Base-by-base conservation (phyloP, 2,797 vertebrate genomes). In the Karalla daura region DNA sequence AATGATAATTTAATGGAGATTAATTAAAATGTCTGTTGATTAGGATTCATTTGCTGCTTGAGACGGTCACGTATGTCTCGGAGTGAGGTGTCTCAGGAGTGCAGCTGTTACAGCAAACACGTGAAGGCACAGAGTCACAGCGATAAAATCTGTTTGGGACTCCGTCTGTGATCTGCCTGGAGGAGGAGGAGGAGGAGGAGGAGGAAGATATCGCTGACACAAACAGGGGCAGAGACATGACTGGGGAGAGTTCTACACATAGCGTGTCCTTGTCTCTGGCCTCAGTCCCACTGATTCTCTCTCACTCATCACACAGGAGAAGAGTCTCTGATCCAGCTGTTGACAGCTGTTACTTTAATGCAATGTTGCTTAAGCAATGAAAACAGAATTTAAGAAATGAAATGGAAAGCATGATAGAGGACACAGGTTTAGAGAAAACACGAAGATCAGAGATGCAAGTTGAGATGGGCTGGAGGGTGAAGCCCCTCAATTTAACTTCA, bases 231-330 rank as follows among this genome's bases (percentile, higher is more conserved):
- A 56, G 28, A 28, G 18, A 58, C 35, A 66, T n/a, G 40, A 55
- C 69, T 66, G 30, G 0, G 51, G 70, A 64, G 70, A 74, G 45
- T 67, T 81, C 53, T 82, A 64, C 50, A 55, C 71, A 77, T 78
- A 70, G 68, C 59, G 28, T 28, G 73, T 83, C 82, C 81, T 87
- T 81, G 80, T 65, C 51, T 70, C 74, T 67, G 74, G 67, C 65
- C 74, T 76, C 72, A 44, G 36, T 69, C 70, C 65, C 76, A 69
- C 71, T 70, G 65, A 75, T 80, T 83, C 63, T 14, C 56, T 64
- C 44, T 41, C 17, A 11, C 70, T 88, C 59, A 84, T 88, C n/a
- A n/a, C n/a, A n/a, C n/a, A n/a, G n/a, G n/a, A n/a, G n/a, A n/a
- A n/a, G n/a, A n/a, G n/a, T n/a, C n/a, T n/a, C n/a, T n/a, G n/a